Conservation (phyloP, 1,140 invertebrate species). For the Ectropis grisescens region DNA sequence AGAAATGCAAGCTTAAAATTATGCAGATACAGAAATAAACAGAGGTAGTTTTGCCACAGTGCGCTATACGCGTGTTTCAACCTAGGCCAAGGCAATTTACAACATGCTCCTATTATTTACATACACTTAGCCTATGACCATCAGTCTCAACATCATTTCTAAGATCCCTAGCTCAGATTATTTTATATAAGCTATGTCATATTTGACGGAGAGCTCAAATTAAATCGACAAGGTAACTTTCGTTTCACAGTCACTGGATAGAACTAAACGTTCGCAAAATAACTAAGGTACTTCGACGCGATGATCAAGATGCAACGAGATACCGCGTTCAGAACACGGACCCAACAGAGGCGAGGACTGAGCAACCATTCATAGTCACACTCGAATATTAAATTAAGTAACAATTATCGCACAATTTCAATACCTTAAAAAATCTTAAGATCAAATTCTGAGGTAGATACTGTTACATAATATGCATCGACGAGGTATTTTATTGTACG, state of each 20-base stretch:
- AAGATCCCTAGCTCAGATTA: slow-evolving; percentile 50
- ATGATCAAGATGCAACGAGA: slow-evolving; percentile 39
- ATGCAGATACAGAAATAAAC: slow-evolving; percentile 16
- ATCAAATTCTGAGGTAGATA: slow-evolving; percentile 67
- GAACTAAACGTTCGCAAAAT: slow-evolving; percentile 19
- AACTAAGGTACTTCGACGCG: slow-evolving; percentile 42
- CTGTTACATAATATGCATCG: slow-evolving; percentile 60
- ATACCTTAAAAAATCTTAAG: slow-evolving; percentile 62
- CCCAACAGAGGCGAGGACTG: slow-evolving; percentile 47
- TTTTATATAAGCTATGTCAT: slow-evolving; percentile 51
- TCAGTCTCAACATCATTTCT: slow-evolving; percentile 61
- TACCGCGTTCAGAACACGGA: slow-evolving; percentile 45
- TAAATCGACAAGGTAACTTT: slow-evolving; percentile 55
- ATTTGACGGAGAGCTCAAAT: slow-evolving; percentile 47
- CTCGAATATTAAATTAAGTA: slow-evolving; percentile 61
- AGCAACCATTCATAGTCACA: slow-evolving; percentile 55
- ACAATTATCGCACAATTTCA: slow-evolving; percentile 58
- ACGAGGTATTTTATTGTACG: slow-evolving; percentile 61
- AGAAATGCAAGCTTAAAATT: slow-evolving; percentile 27
- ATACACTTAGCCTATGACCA: slow-evolving; percentile 62
- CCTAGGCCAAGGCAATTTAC: slow-evolving; percentile 59
- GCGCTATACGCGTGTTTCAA: slow-evolving; percentile 43
- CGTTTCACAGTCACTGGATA: slow-evolving; percentile 51
- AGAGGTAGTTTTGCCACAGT: slow-evolving; percentile 49
- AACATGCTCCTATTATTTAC: slow-evolving; percentile 69